Evolutionary conservation across 2,888 invertebrate genomes (phyloP).

Genomic region (Napeogenes sylphis): DNA sequence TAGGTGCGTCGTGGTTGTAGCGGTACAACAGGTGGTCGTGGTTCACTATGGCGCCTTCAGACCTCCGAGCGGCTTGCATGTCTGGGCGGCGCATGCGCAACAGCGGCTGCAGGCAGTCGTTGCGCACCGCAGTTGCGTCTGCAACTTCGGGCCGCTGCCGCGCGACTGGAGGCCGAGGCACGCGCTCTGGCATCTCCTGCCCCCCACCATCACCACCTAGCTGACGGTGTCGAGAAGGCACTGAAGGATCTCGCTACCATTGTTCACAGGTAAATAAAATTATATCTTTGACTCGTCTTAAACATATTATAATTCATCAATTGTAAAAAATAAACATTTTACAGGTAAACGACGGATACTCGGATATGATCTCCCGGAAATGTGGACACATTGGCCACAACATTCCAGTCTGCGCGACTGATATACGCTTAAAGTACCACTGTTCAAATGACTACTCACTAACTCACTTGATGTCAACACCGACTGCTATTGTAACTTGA

Average conservation of each 20-base stretch:
- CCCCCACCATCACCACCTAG: conserved; percentile 60
- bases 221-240: conserved; percentile 50
- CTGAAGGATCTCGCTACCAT: conserved; percentile 84
- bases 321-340: conserved; percentile 12
- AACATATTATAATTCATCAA: background rate
- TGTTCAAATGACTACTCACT: background rate
- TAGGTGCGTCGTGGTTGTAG: conserved; percentile 53
- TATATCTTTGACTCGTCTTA: too few species aligned
- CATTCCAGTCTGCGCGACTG: background rate
- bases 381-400: background rate
- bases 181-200: conserved; percentile 51
- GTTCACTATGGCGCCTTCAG: conserved; percentile 68
- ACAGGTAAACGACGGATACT: conserved; percentile 26
- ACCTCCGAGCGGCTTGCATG: conserved; percentile 80
- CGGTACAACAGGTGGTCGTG: conserved; percentile 49
- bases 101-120: conserved; percentile 88
- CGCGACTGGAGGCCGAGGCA: conserved; percentile 58
- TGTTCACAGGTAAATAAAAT: conserved; percentile 78
- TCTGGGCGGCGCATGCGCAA: conserved; percentile 88
- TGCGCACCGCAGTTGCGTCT: conserved; percentile 92
- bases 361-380: conserved; percentile 8
- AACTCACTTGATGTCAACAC: conserved; percentile 1
- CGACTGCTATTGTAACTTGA: background rate
- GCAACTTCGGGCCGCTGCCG: conserved; percentile 84
- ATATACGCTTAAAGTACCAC: conserved; percentile 2